Base-by-base conservation (phyloP, 2,888 invertebrate genomes). In the Ophonus ardosiacus region DNA sequence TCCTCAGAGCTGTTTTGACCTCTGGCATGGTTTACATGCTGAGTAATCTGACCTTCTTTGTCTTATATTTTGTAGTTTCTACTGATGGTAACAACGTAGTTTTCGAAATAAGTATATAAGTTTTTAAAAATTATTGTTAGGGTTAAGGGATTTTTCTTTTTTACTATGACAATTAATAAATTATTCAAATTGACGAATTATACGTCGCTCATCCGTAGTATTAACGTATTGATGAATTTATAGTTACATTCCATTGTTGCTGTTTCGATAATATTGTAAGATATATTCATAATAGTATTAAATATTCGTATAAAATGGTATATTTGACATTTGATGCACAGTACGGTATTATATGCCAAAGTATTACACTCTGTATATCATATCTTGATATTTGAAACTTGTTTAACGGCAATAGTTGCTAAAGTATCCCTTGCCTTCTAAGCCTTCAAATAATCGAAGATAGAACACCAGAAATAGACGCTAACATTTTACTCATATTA, bases 311-410 rank as follows among this genome's bases (percentile, higher is more conserved):
- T 43, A 38, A 51, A 38, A 40, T 68, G n/a, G 5, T 63, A 21
- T 63, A 21, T 63, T 21, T 63, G 18, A 63, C 21, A 38, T 5
- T 68, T 38, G 68, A 74, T 74, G 71, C 71, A 74, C 71, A 17
- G 43, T 74, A 43, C 18, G 43, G 43, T 43, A 43, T 74, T 74
- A 74, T 74, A 74, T 74, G 10, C 43, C 71, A 74, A 40, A 74
- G 17, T 74, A 43, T 74, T 17, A 43, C 51, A 74, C 71, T 17
- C 65, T 74, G 71, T 74, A 74, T 74, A 43, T 74, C 71, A 74
- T 43, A 43, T 74, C 18, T 74, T 74, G 71, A 43, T 74, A 68
- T 65, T 24, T 15, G 24, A 1, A 59, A 31, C 24, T 5, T 3
- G 18, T 51, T 59, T 17, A 13, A 59, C 2, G 59, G 59, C 59